These are phyloP conservation scores for Nudaria mundana DNA, from an alignment of 2,888 invertebrate genomes.

Conservation along the genomic window DNA sequence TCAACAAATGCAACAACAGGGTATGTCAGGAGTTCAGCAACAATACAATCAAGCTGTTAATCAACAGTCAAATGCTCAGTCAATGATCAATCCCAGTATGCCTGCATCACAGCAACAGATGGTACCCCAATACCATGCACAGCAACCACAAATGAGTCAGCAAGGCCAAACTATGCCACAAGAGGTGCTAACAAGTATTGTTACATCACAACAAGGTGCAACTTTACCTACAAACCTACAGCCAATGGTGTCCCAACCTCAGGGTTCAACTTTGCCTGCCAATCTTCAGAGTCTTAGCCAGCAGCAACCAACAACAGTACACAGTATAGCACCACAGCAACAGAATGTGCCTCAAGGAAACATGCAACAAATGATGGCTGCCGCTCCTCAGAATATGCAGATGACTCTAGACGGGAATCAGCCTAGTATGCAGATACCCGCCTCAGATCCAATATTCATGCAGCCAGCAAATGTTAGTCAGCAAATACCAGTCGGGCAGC, in stretches of 20 bases:
- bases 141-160: slow-evolving; percentile 73
- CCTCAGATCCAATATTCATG: slow-evolving; percentile 77
- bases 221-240: slow-evolving; percentile 71
- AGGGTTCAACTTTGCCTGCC: slow-evolving; percentile 82
- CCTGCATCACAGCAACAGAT: slow-evolving; percentile 73
- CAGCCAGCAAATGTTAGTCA: slow-evolving; percentile 68
- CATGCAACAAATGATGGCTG: slow-evolving; percentile 81
- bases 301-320: slow-evolving; percentile 69
- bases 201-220: slow-evolving; percentile 75
- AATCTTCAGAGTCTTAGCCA: slow-evolving; percentile 79
- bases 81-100: slow-evolving; percentile 71
- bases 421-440: slow-evolving; percentile 78
- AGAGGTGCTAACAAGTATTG: slow-evolving; percentile 75
- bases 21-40: slow-evolving; percentile 74
- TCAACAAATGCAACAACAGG: slow-evolving; percentile 74
- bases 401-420: slow-evolving; percentile 80
- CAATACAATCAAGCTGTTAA: slow-evolving; percentile 77
- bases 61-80: slow-evolving; percentile 69
- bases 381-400: slow-evolving; percentile 77
- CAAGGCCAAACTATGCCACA: slow-evolving; percentile 74
- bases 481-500: slow-evolving; percentile 67
- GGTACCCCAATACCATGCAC: slow-evolving; percentile 76
- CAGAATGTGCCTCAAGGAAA: slow-evolving; percentile 81
- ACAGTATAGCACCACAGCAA: slow-evolving; percentile 73
- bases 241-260: slow-evolving; percentile 71